phyloP scores from a whole-genome alignment of 2,888 invertebrate genomes.

The Pherbina coryleti region DNA sequence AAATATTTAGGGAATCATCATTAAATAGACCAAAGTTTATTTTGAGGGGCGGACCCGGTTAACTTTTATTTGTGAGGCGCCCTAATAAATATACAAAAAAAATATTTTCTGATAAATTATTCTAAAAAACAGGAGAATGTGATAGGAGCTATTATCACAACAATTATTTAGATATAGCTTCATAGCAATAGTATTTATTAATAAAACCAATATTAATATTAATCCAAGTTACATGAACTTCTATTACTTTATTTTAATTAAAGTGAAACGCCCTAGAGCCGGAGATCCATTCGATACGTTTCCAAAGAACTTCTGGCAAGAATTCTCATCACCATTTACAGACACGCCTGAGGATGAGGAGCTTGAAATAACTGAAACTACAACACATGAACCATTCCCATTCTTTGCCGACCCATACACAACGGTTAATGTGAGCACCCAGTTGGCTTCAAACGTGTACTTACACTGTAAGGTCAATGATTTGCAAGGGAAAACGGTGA shows the following conservation, averaged over 20 bases:
- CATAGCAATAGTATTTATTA: too few relatives aligned
- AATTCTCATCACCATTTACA: constrained; percentile 69
- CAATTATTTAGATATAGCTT: too few relatives aligned
- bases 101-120: too few relatives aligned
- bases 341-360: constrained; percentile 69
- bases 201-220: too few relatives aligned
- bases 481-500: constrained; percentile 78
- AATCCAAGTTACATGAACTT: too few relatives aligned
- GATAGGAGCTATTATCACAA: too few relatives aligned
- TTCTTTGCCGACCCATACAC: constrained; percentile 78
- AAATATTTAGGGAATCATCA: too few relatives aligned
- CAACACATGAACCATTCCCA: constrained; percentile 79
- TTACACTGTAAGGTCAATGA: constrained; percentile 79
- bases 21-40: too few relatives aligned
- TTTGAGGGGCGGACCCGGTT: too few relatives aligned
- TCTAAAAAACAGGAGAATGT: too few relatives aligned
- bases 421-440: constrained; percentile 77
- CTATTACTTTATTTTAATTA: constrained; percentile 33
- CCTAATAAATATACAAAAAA: too few relatives aligned
- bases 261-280: constrained; percentile 67
- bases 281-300: constrained; percentile 70
- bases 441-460: constrained; percentile 75
- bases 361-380: constrained; percentile 67
- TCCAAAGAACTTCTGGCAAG: constrained; percentile 70
- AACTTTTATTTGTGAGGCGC: too few relatives aligned